Percentiles rank a stretch among this genome's conserved stretches.
Conservation (phyloP, 2,888 invertebrate species). For the Catocala nupta region DNA sequence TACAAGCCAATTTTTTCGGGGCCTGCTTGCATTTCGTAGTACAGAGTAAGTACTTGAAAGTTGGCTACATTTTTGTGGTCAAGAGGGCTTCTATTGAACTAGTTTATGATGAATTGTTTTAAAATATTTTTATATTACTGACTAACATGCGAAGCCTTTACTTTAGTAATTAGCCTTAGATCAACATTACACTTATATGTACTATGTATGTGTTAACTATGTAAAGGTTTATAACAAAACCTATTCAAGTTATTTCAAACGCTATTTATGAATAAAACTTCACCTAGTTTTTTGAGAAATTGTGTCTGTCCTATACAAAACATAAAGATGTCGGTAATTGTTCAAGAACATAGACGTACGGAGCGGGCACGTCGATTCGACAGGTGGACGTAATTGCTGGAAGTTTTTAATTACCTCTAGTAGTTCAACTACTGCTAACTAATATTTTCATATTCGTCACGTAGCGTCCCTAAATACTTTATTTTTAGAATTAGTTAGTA, state of each 20-base stretch:
- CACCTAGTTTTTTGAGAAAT: not conserved
- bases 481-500: too few species aligned
- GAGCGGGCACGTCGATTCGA: not conserved
- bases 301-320: not conserved
- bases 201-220: too few species aligned
- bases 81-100: not conserved
- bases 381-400: slow-evolving; percentile 7
- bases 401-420: slow-evolving; percentile 16
- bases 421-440: too few species aligned
- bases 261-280: not conserved
- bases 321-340: not conserved
- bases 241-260: too few species aligned
- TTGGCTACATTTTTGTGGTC: not conserved
- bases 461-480: too few species aligned
- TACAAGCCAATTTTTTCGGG: not conserved
- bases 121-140: not conserved
- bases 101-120: not conserved
- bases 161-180: not conserved
- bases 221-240: too few species aligned
- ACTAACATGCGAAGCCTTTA: not conserved
- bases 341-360: not conserved
- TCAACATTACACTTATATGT: not conserved
- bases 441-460: too few species aligned
- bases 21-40: not conserved
- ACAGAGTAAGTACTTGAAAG: slow-evolving; percentile 1